Evolutionary conservation across 1,140 invertebrate genomes (phyloP), one percentile per base, ranked within the genome.

Genomic region (Neoseiulus cucumeris): DNA sequence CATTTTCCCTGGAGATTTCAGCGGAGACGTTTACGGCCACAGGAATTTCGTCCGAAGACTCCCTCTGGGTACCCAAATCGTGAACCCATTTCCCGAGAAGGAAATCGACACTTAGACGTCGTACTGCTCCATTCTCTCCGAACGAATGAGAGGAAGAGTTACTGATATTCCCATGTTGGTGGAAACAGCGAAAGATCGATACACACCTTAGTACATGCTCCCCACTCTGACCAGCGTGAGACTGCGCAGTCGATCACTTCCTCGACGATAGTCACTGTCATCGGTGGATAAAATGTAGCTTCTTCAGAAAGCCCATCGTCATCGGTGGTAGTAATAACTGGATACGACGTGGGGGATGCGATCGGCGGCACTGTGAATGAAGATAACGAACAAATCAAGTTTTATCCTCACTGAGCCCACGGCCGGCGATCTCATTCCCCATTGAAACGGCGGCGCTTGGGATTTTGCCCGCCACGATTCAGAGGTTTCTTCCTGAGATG

Each of bases 151-250:
- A n/a, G n/a, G n/a, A n/a, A n/a, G n/a, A n/a, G n/a, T n/a, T n/a
- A n/a, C n/a, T n/a, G n/a, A n/a, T n/a, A n/a, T n/a, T n/a, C n/a
- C n/a, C n/a, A n/a, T n/a, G n/a, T n/a, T n/a, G n/a, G n/a, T n/a
- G n/a, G n/a, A n/a, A n/a, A n/a, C n/a, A n/a, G n/a, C n/a, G n/a
- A n/a, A n/a, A n/a, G n/a, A n/a, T 6, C 22, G 33, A 1, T 20
- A 25, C 51, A 2, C 9, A 59, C 51, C 51, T 18, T 30, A 42
- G 79, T 86, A 71, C 89, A 91, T 0, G 80, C 72, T 6, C 82
- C 79, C 87, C 87, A 91, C 22, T 80, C 75, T 9, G 81, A 81
- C 86, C 87, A 91, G 42, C 80, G 78, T 0, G 82, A 81, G 17
- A 87, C 78, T 68, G 82, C 75, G 69, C 88, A 91, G 68, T 76